Evolutionary conservation across 2,888 invertebrate species (phyloP).

Genomic region (Dolichomitus sp.): DNA sequence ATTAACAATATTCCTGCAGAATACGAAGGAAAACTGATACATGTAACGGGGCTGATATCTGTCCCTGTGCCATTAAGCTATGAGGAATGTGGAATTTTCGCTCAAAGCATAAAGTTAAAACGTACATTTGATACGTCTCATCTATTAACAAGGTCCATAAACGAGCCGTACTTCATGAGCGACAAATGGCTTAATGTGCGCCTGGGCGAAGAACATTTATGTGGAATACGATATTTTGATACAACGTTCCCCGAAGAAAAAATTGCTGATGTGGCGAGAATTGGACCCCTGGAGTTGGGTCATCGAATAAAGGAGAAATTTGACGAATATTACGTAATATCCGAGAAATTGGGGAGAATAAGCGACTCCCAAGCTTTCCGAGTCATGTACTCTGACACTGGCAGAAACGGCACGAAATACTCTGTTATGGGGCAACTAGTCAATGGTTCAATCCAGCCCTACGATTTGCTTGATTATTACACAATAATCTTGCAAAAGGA

Average conservation of each 20-base stretch:
- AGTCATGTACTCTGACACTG: background rate
- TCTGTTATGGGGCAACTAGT: slow-evolving; percentile 6
- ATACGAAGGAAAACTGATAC: slow-evolving; percentile 12
- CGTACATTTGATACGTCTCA: background rate
- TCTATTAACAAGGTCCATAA: too few species aligned
- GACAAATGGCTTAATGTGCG: background rate
- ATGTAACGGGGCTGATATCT: background rate
- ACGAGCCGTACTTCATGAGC: background rate
- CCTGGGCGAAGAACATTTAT: background rate
- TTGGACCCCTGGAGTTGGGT: background rate
- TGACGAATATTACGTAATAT: background rate
- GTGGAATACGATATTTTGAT: background rate
- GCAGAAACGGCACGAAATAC: background rate
- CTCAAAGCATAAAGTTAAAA: background rate
- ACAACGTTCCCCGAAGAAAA: background rate
- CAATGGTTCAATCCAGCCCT: background rate
- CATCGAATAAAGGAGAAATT: slow-evolving; percentile 22
- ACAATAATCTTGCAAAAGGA: background rate
- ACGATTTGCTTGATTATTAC: background rate
- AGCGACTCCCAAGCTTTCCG: background rate
- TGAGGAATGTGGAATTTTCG: background rate
- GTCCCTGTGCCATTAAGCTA: background rate
- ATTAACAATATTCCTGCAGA: background rate
- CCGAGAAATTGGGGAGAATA: background rate
- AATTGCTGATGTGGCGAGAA: background rate